Conservation (phyloP, 92 coral and sea anemone genomes). For the Phymanthus crucifer region DNA sequence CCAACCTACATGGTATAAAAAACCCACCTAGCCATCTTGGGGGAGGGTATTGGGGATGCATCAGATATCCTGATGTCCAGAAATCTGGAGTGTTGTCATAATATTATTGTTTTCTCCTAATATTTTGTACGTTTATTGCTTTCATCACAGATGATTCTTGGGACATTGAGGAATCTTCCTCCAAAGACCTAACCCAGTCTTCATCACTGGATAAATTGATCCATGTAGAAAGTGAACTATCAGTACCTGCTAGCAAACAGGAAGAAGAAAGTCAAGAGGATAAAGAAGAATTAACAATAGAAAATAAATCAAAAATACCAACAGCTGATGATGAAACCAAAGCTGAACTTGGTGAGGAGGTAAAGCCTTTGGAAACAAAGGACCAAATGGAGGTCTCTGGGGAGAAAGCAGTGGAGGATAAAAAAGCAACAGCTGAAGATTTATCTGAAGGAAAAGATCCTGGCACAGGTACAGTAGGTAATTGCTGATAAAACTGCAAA, state of each 20-base stretch:
- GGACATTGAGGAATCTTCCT: slow-evolving; percentile 42
- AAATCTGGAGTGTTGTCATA: too few relatives aligned
- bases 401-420: not conserved
- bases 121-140: too few relatives aligned
- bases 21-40: too few relatives aligned
- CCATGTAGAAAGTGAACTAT: not conserved
- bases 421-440: not conserved
- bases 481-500: not conserved
- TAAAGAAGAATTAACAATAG: not conserved
- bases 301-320: not conserved
- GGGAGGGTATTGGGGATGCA: too few relatives aligned
- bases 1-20: too few relatives aligned
- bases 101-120: too few relatives aligned
- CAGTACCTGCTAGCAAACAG: not conserved
- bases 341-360: not conserved
- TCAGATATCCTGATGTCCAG: too few relatives aligned
- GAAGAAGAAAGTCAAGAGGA: not conserved
- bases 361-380: not conserved
- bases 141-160: slow-evolving; percentile 40
- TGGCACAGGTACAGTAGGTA: too few relatives aligned
- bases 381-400: not conserved
- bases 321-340: not conserved
- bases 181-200: not conserved
- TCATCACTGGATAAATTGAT: not conserved
- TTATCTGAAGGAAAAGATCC: not conserved